Base-by-base conservation (phyloP, 2,797 vertebrate species). In the Crenichthys baileyi region DNA sequence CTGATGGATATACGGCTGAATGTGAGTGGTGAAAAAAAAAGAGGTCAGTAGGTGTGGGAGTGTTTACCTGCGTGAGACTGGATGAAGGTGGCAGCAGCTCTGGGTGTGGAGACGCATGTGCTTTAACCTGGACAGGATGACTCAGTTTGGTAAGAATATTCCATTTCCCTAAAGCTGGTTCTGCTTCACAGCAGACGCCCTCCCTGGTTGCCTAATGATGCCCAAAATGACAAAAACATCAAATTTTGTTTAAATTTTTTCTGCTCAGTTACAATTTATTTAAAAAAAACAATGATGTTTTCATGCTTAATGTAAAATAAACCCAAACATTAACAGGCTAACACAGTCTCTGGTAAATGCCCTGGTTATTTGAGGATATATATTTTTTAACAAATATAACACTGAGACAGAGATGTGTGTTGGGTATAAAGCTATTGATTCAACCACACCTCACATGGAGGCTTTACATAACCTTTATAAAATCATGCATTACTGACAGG, bases 131-230 rank as follows among this genome's bases (percentile, higher is more conserved):
- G 78, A 71, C n/a, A 20, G 53, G 5, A 51, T 72, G 77, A 75
- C 80, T 83, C 79, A 39, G 80, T 56, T 80, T 84, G 22, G 72
- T 85, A 87, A 76, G 20, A 20, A 90, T 91, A 86, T 83, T 79
- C 85, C 68, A 88, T 90, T 92, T 94, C 87, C 88, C 85, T 89
- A 55, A 26, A 83, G 80, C 70, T 24, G 31, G n/a, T 79, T 76
- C 75, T 39, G 85, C 50, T 78, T 76, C 84, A 70, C 75, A 63
- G 82, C 78, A 63, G 84, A 67, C 71, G 75, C 79, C 81, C 89
- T 78, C 84, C 84, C 85, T 77, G 85, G 87, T 92, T 90, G 90
- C 92, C 88, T 89, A 76, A 73, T 89, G 81, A 74, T 79, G 75
- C 87, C 79, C 82, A 78, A 75, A n/a, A 51, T 13, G 58, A 80